Conservation (phyloP, 2,113 vertebrate species). For the Osmerus mordax region DNA sequence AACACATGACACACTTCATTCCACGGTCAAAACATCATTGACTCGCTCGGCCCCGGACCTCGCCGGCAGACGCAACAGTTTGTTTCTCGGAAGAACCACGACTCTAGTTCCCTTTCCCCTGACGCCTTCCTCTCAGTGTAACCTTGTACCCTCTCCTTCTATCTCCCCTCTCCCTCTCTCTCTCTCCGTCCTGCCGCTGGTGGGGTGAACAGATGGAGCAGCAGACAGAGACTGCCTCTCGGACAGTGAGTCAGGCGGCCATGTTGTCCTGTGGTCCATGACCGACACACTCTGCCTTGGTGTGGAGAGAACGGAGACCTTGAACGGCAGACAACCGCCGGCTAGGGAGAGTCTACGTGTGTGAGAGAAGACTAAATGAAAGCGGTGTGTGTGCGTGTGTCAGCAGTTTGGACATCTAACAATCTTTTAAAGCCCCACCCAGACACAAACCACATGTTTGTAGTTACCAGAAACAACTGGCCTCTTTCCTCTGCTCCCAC, state of each 20-base stretch:
- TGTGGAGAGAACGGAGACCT: not conserved
- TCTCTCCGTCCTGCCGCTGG: not conserved
- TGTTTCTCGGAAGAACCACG: conserved; percentile 7
- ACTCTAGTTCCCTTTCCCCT: not conserved
- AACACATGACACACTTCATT: conserved; percentile 20
- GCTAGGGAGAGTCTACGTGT: not conserved
- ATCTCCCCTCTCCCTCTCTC: not conserved
- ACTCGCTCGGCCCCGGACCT: not conserved
- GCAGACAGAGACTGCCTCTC: not conserved
- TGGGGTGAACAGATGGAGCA: conserved; percentile 12
- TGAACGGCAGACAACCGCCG: not conserved
- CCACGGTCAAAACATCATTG: conserved; percentile 31
- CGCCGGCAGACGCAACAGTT: no score
- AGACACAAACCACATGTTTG: conserved; percentile 50
- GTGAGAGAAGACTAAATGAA: not conserved
- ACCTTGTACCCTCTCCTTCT: not conserved
- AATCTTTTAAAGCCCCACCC: conserved; percentile 45
- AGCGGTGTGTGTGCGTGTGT: conserved; percentile 14
- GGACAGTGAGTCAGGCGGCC: no score
- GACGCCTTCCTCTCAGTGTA: not conserved
- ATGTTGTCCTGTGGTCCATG: no score
- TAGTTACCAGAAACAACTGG: conserved; percentile 54
- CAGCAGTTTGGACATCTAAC: conserved; percentile 37
- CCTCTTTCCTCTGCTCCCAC: conserved; percentile 20
- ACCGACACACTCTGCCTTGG: no score